These are phyloP conservation scores for Tiliqua scincoides DNA, from an alignment of 2,113 vertebrate species.

Conservation along the genomic window DNA sequence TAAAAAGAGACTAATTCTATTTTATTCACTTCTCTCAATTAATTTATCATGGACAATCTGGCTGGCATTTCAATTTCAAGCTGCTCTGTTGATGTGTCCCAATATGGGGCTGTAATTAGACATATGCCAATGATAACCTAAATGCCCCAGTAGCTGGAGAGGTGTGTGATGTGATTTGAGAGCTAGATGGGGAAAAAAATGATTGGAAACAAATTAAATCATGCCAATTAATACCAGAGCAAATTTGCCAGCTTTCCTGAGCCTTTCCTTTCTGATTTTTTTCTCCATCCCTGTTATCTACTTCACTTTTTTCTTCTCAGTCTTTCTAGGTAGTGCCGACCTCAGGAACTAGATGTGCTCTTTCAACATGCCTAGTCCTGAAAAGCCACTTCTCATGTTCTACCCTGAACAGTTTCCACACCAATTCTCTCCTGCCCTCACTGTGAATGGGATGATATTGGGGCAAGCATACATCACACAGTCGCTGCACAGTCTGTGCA, in stretches of 20 bases:
- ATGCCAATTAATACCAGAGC: neutral
- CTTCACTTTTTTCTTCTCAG: neutral
- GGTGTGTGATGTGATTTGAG: neutral
- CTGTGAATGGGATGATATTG: too few species aligned
- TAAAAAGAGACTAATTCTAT: neutral
- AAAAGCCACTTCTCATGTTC: neutral
- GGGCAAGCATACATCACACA: neutral
- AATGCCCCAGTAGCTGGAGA: neutral
- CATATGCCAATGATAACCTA: neutral
- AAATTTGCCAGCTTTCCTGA: neutral
- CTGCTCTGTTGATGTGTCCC: constrained; percentile 4
- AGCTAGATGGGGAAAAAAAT: neutral
- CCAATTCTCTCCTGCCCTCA: too few species aligned
- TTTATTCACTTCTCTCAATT: neutral
- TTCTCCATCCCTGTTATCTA: neutral
- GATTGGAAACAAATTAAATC: neutral
- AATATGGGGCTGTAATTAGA: neutral
- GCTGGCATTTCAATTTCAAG: constrained; percentile 15
- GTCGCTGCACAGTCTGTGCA: neutral
- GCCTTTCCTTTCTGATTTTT: neutral
- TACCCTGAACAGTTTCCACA: neutral
- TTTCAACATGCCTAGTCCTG: neutral
- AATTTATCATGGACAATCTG: constrained; percentile 6
- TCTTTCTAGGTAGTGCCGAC: neutral
- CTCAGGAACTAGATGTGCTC: neutral